Conservation (phyloP, 2,888 invertebrate genomes). For the Acrocera orbiculus region DNA sequence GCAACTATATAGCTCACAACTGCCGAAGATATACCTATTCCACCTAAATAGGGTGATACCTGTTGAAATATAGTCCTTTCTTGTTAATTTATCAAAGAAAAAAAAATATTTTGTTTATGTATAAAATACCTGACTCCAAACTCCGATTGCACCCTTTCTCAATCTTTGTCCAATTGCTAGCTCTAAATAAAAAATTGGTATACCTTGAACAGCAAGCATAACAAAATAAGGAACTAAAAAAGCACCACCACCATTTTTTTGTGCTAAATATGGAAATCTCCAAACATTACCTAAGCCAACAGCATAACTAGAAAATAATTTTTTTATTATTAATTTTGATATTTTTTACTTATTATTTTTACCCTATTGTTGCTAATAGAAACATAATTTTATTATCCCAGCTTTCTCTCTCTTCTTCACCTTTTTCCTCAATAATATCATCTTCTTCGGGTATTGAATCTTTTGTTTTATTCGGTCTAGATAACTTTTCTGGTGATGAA, state of each 20-base stretch:
- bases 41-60: slow-evolving; percentile 71
- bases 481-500: slow-evolving; percentile 21
- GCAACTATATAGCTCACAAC: slow-evolving; percentile 94
- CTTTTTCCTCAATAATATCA: slow-evolving; percentile 48
- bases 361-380: slow-evolving; percentile 76
- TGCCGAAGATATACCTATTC: slow-evolving; percentile 85
- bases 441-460: slow-evolving; percentile 31
- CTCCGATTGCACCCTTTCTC: slow-evolving; percentile 85
- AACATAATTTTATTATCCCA: slow-evolving; percentile 91
- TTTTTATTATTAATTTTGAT: too few species aligned
- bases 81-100: neutral
- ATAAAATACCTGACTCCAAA: slow-evolving; percentile 76
- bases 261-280: slow-evolving; percentile 88
- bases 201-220: slow-evolving; percentile 85
- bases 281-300: slow-evolving; percentile 90
- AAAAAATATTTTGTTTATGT: too few species aligned
- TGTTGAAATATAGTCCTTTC: slow-evolving; percentile 6
- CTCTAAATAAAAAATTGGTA: slow-evolving; percentile 92
- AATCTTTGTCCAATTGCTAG: slow-evolving; percentile 86
- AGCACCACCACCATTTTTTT: slow-evolving; percentile 92
- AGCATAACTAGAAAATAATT: slow-evolving; percentile 41
- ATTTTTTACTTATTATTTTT: slow-evolving; percentile 6
- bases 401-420: slow-evolving; percentile 63
- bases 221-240: slow-evolving; percentile 92
- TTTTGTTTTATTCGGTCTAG: slow-evolving; percentile 14